Conservation (phyloP, 2,888 invertebrate genomes). For the Dascillus cervinus region DNA sequence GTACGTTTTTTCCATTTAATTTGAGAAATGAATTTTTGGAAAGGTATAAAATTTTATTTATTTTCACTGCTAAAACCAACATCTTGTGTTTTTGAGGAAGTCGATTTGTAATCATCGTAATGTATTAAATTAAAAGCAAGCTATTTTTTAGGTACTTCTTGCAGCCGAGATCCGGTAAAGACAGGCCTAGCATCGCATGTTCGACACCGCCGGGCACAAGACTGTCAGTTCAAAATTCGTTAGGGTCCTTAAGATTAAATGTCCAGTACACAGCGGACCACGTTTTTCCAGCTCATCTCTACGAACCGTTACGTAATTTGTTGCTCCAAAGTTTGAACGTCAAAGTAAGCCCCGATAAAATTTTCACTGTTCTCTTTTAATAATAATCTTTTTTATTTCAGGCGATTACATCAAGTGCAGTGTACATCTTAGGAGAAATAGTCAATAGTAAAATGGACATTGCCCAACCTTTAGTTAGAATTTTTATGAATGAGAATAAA, state of each 20-base stretch:
- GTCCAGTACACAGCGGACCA: slow-evolving; percentile 85
- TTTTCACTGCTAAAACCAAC: no score
- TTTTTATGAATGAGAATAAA: slow-evolving; percentile 79
- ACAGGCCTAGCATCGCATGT: slow-evolving; percentile 52
- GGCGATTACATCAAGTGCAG: slow-evolving; percentile 73
- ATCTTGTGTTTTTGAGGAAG: no score
- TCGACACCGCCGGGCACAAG: slow-evolving; percentile 70
- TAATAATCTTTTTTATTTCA: slow-evolving; percentile 33
- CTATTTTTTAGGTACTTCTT: slow-evolving; percentile 60
- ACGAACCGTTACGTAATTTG: slow-evolving; percentile 68
- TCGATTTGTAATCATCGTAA: neutral
- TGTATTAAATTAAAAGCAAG: neutral
- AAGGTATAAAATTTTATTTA: no score
- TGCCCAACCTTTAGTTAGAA: slow-evolving; percentile 78
- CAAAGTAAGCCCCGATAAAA: slow-evolving; percentile 43
- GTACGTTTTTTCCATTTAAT: no score
- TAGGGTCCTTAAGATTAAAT: slow-evolving; percentile 78
- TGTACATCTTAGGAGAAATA: slow-evolving; percentile 79
- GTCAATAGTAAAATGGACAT: slow-evolving; percentile 82
- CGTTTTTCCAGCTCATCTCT: slow-evolving; percentile 77
- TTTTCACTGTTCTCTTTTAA: slow-evolving; percentile 2
- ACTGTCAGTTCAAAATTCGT: slow-evolving; percentile 55
- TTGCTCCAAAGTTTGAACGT: slow-evolving; percentile 64
- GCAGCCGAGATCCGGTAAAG: slow-evolving; percentile 60
- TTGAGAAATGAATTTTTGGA: no score